These are phyloP conservation scores for Phaenicophaeus curvirostris DNA, from an alignment of 2,797 vertebrate genomes.

Conservation along the genomic window DNA sequence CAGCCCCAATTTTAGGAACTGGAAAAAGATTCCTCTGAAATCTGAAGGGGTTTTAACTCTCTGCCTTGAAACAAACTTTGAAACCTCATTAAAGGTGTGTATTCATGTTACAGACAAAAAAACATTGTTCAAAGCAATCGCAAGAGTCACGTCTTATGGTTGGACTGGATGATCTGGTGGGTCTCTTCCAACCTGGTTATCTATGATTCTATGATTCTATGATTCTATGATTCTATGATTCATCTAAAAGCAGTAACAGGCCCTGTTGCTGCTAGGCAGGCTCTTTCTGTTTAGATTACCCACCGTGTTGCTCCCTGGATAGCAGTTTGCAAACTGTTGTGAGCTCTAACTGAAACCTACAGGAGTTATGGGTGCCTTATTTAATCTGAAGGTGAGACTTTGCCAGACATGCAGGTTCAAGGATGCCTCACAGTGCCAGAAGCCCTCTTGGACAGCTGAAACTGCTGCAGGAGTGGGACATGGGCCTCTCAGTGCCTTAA, in stretches of 20 bases:
- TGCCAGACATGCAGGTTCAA: background rate
- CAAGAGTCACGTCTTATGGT: background rate
- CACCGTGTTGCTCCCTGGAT: no score
- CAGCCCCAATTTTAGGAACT: background rate
- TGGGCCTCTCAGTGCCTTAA: background rate
- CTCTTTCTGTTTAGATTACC: background rate
- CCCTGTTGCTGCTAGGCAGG: background rate
- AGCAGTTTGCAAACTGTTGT: background rate
- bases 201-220: no score
- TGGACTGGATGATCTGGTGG: no score
- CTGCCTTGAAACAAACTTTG: background rate
- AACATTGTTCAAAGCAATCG: background rate
- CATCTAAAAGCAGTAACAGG: background rate
- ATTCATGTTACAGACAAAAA: background rate
- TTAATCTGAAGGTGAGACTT: background rate
- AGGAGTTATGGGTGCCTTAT: background rate
- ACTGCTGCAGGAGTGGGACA: background rate
- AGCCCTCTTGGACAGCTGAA: rapidly evolving
- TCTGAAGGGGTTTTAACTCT: background rate
- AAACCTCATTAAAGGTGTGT: background rate
- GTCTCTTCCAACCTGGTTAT: no score
- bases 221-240: no score
- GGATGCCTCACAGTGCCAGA: background rate
- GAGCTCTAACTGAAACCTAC: background rate
- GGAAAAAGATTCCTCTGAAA: background rate